A percentile compares a stretch with the other conserved stretches of the same genome.
Evolutionary conservation across 2,888 invertebrate genomes (phyloP).

Genomic region (Crematogaster levior): DNA sequence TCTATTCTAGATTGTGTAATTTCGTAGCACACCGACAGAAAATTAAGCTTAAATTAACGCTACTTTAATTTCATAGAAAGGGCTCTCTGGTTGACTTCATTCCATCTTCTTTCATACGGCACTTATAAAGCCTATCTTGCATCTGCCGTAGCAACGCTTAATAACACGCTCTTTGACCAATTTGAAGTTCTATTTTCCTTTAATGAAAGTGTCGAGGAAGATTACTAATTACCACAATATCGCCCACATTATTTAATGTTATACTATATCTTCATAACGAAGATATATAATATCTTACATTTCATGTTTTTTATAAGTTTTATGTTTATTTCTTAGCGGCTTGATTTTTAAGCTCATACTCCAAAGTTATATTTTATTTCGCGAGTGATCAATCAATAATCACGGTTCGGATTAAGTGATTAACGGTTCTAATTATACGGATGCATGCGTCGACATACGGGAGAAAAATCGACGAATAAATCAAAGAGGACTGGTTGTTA

Average conservation of each 20-base stretch:
- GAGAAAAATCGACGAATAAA: background rate
- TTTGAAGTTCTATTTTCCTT: background rate
- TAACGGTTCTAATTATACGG: background rate
- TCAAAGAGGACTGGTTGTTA: background rate
- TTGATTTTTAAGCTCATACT: background rate
- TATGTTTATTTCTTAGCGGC: background rate
- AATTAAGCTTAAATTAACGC: background rate
- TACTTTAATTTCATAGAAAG: background rate
- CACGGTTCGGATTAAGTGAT: background rate
- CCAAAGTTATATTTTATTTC: background rate
- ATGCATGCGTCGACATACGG: background rate
- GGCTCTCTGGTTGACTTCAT: background rate
- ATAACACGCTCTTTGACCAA: constrained; percentile 5
- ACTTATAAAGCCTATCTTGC: background rate
- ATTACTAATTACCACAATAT: background rate
- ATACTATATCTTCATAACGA: background rate
- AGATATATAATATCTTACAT: background rate
- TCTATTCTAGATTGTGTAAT: background rate
- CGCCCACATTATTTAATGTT: background rate
- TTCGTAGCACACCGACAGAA: background rate
- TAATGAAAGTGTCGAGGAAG: background rate
- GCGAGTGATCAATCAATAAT: background rate
- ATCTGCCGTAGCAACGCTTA: background rate
- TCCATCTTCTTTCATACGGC: background rate
- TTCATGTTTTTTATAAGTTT: background rate